These are phyloP conservation scores for Sinella curviseta DNA, from an alignment of 1,140 invertebrate species.

Conservation along the genomic window DNA sequence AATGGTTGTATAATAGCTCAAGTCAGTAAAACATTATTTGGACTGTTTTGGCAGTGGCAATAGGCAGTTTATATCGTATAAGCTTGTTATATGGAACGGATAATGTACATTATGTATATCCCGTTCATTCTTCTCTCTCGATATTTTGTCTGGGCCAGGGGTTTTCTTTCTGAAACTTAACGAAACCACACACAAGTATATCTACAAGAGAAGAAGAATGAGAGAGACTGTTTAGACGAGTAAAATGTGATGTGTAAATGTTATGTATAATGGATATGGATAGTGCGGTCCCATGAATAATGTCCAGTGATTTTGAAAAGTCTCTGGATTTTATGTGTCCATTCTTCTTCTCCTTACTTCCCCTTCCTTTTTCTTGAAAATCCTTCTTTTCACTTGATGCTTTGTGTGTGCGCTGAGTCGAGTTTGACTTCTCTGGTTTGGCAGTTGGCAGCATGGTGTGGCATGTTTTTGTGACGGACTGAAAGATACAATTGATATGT, in stretches of 20 bases:
- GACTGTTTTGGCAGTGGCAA: neutral
- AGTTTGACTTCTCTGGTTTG: neutral
- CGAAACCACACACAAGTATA: too few relatives aligned
- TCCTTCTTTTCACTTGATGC: neutral
- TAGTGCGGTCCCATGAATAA: slow-evolving; percentile 34
- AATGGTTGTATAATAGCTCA: neutral
- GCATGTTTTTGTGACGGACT: neutral
- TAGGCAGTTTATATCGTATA: too few relatives aligned
- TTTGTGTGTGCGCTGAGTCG: neutral
- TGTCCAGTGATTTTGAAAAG: slow-evolving; percentile 11
- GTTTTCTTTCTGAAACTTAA: neutral
- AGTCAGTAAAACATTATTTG: neutral
- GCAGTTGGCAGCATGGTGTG: neutral
- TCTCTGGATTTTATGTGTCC: neutral
- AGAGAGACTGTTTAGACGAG: neutral
- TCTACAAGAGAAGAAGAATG: too few relatives aligned
- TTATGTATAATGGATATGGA: neutral
- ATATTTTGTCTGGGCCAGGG: neutral
- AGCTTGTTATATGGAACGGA: slow-evolving; percentile 14
- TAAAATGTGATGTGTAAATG: slow-evolving; percentile 36
- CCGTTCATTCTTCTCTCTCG: neutral
- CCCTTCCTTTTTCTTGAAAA: neutral
- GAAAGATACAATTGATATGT: neutral
- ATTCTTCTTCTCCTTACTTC: neutral
- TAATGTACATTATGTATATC: neutral